These are phyloP conservation scores for Archegozetes longisetosus DNA, from an alignment of 1,140 invertebrate genomes.

Conservation along the genomic window DNA sequence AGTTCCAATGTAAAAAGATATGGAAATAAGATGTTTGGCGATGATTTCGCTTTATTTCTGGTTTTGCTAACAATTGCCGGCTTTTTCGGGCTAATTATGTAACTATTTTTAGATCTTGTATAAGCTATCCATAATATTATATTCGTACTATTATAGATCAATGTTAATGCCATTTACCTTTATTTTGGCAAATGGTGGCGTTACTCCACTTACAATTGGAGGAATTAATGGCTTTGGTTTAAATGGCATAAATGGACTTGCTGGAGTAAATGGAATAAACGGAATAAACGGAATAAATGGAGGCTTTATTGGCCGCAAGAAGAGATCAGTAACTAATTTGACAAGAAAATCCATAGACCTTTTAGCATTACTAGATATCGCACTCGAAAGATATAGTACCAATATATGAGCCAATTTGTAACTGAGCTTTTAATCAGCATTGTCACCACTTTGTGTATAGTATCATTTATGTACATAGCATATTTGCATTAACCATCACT, in stretches of 20 bases:
- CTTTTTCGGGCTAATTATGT: slow-evolving; percentile 10
- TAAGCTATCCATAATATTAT: neutral
- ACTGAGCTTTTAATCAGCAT: no score
- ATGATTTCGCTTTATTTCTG: slow-evolving; percentile 12
- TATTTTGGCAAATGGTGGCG: neutral
- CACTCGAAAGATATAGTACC: neutral
- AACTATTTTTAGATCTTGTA: neutral
- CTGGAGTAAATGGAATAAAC: no score
- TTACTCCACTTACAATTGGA: neutral
- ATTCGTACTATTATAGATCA: neutral
- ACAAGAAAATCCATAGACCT: neutral
- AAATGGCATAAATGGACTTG: neutral
- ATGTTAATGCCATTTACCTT: slow-evolving; percentile 14
- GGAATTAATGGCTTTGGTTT: neutral
- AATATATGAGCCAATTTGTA: no score
- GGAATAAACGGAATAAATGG: neutral
- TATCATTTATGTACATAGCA: no score
- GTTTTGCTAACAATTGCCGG: slow-evolving; percentile 10
- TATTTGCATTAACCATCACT: no score
- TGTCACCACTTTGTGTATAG: no score
- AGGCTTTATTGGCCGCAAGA: neutral
- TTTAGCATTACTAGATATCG: neutral
- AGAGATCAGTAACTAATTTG: neutral
- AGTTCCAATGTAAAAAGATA: neutral
- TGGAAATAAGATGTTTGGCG: neutral